These are phyloP conservation scores for Thera obeliscata DNA, from an alignment of 2,888 invertebrate species.

Conservation along the genomic window DNA sequence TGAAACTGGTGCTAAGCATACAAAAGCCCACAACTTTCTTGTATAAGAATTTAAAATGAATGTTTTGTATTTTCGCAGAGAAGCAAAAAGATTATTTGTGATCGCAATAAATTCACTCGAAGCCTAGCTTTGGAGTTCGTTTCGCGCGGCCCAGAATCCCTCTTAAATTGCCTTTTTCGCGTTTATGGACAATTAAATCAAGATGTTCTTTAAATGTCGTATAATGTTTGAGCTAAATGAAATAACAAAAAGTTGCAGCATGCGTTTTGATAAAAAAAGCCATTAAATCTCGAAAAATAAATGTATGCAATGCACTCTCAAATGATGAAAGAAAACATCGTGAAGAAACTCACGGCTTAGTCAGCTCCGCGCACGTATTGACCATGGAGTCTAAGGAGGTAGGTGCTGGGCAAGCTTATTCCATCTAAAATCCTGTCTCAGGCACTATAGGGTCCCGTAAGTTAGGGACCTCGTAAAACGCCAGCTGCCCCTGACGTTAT, in stretches of 20 bases:
- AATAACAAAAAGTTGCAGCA: not conserved
- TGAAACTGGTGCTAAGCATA: constrained; percentile 4
- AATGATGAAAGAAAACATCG: too few relatives aligned
- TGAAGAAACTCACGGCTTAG: too few relatives aligned
- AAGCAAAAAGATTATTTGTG: constrained; percentile 62
- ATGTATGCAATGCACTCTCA: too few relatives aligned
- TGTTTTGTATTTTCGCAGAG: constrained; percentile 46
- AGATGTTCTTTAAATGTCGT: constrained; percentile 41
- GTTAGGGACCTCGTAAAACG: too few relatives aligned
- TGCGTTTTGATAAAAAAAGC: too few relatives aligned
- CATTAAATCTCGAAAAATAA: too few relatives aligned
- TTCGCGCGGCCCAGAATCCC: constrained; percentile 46
- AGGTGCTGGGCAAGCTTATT: too few relatives aligned
- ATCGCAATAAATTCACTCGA: constrained; percentile 65
- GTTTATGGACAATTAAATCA: constrained; percentile 62
- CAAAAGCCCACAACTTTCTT: constrained; percentile 34
- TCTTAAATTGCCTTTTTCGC: constrained; percentile 62
- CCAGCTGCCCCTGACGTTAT: too few relatives aligned
- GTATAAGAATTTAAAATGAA: constrained; percentile 53
- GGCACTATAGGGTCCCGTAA: too few relatives aligned
- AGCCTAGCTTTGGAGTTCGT: constrained; percentile 50
- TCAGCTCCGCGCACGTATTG: too few relatives aligned
- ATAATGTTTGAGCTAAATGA: constrained; percentile 20
- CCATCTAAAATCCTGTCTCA: too few relatives aligned
- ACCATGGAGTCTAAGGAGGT: too few relatives aligned